A percentile compares a stretch with the other conserved stretches of the same genome.
Conservation (phyloP, 2,797 vertebrate genomes). For the Betta splendens region DNA sequence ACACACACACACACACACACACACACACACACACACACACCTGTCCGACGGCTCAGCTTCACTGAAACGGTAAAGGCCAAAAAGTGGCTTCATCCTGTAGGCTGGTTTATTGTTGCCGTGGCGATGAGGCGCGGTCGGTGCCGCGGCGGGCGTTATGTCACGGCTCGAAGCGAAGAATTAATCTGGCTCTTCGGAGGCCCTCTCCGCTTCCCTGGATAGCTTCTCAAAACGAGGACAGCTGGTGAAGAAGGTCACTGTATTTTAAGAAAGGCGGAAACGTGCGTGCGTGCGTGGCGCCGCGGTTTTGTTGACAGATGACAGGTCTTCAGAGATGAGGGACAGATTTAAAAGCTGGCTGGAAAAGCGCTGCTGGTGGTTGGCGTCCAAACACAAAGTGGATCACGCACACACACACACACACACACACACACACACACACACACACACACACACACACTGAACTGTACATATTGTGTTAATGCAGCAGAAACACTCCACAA, state of each 20-base stretch:
- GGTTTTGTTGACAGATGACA: constrained; percentile 78
- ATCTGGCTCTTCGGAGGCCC: constrained; percentile 72
- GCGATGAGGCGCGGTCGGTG: neutral
- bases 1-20: neutral
- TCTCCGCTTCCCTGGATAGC: constrained; percentile 73
- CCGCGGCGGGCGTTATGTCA: constrained; percentile 65
- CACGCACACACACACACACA: constrained; percentile 8
- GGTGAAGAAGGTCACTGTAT: constrained; percentile 84
- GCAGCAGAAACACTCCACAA: neutral
- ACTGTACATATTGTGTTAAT: neutral
- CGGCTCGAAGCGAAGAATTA: constrained; percentile 70
- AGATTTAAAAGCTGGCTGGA: constrained; percentile 53
- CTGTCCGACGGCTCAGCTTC: neutral
- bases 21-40: neutral
- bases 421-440: too few relatives aligned
- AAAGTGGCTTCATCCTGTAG: neutral
- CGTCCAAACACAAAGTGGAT: constrained; percentile 59
- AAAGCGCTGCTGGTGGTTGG: constrained; percentile 32
- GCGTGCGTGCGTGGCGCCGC: constrained; percentile 32
- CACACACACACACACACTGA: constrained; percentile 6
- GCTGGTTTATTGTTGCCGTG: neutral
- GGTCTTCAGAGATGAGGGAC: constrained; percentile 71
- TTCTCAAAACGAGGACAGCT: constrained; percentile 82
- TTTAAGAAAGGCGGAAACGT: constrained; percentile 77
- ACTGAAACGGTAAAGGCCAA: neutral